These are phyloP conservation scores for Dasypolia templi DNA, from an alignment of 2,888 invertebrate genomes.

Conservation along the genomic window DNA sequence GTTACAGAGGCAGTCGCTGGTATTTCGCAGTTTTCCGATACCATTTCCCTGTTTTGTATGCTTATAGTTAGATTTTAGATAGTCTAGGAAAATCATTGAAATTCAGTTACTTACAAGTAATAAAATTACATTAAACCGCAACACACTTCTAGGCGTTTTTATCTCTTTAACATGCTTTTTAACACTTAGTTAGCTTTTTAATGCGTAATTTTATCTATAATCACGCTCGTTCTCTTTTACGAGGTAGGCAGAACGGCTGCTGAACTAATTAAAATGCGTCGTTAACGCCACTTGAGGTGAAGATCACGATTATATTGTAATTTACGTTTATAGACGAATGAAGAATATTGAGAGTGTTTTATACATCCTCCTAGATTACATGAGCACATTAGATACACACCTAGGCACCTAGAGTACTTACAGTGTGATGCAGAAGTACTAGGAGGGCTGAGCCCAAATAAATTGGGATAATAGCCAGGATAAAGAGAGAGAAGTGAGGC, in stretches of 20 bases:
- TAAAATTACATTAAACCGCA: not conserved
- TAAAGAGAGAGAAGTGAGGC: no score
- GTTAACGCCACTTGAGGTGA: slow-evolving; percentile 41
- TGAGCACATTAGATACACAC: not conserved
- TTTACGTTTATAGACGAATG: slow-evolving; percentile 46
- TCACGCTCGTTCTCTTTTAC: slow-evolving; percentile 52
- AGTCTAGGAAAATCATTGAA: not conserved
- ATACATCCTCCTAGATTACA: slow-evolving; percentile 20
- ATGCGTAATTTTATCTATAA: slow-evolving; percentile 44
- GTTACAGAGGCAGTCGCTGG: not conserved
- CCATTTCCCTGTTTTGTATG: not conserved
- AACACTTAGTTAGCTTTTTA: slow-evolving; percentile 33
- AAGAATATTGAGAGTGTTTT: slow-evolving; percentile 18
- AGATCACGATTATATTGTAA: slow-evolving; percentile 47
- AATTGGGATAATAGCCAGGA: no score
- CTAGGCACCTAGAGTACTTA: not conserved
- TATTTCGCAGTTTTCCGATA: not conserved
- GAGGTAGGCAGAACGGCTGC: slow-evolving; percentile 39
- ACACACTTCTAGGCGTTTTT: not conserved
- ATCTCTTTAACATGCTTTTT: slow-evolving; percentile 28
- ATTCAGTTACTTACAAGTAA: not conserved
- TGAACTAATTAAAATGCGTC: slow-evolving; percentile 54
- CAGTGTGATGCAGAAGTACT: no score
- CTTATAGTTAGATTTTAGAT: not conserved
- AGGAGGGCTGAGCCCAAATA: no score